Base-by-base conservation (phyloP, 1,140 invertebrate genomes). In the Andricus grossulariae region DNA sequence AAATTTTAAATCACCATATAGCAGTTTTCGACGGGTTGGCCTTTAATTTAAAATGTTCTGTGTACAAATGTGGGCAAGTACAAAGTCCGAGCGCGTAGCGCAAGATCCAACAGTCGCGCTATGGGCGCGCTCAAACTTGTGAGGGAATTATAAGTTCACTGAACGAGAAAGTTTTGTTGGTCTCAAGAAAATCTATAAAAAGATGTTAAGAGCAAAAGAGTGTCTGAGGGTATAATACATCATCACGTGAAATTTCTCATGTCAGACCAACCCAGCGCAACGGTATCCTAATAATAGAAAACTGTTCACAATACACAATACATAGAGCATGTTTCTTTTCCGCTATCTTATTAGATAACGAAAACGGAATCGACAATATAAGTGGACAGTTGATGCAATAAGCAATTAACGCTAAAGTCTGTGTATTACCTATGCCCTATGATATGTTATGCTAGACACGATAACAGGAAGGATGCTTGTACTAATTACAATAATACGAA, bases 321-420 rank as follows among this genome's bases (percentile, higher is more conserved):
- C 66, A 74, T 16, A 73, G 57, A 55, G 79, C 74, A 79, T 73
- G 80, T 79, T 39, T 39, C 80, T 74, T 80, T 80, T 82, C 79
- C 75, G 72, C 75, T 84, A 83, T 83, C 83, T 74, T 73, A 54
- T 39, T 15, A 82, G 84, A 84, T 80, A 83, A 84, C 55, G 71
- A 19, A 49, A 51, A 50, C 74, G 39, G 32, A 66, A 75, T 75
- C 71, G 74, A 32, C 39, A 25, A 55, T 66, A 39, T 16, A 16
- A 71, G 66, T 51, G 60, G 74, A 75, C 74, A 75, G 50, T 75
- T 66, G n/a, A 15, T 13, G 3, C 50, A 19, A 75, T 25, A 71
- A 39, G 55, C 50, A 52, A 75, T 52, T 51, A 72, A 72, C 50
- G 19, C 52, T 16, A 6, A 19, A n/a, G 18, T 72, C 39, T 45